These are phyloP conservation scores for Zaprionus gabonicus DNA, from an alignment of 1,140 invertebrate species.

Conservation along the genomic window DNA sequence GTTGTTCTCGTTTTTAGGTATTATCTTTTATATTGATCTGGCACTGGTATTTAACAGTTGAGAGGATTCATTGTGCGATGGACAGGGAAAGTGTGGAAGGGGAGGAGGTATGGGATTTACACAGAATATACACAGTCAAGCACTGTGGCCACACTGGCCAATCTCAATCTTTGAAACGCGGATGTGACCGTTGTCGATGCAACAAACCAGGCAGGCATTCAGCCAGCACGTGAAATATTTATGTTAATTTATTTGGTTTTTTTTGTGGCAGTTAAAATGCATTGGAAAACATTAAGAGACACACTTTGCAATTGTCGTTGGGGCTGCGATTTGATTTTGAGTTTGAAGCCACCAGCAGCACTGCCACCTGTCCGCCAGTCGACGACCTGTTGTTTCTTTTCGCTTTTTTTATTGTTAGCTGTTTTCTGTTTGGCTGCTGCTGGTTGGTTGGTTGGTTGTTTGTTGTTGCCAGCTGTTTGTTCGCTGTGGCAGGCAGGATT, in stretches of 20 bases:
- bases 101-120: not conserved
- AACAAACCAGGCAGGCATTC: slow-evolving; percentile 46
- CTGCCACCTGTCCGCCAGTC: slow-evolving; percentile 57
- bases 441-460: not conserved
- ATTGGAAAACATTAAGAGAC: slow-evolving; percentile 80
- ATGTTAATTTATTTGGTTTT: slow-evolving; percentile 78
- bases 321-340: slow-evolving; percentile 74
- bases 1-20: slow-evolving; percentile 22
- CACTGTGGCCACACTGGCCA: slow-evolving; percentile 43
- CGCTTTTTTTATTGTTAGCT: slow-evolving; percentile 26
- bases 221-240: slow-evolving; percentile 78
- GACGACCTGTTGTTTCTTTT: slow-evolving; percentile 45
- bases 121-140: slow-evolving; percentile 28
- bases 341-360: slow-evolving; percentile 56
- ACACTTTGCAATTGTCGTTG: slow-evolving; percentile 81
- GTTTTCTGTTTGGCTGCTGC: slow-evolving; percentile 43
- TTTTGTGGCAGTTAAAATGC: slow-evolving; percentile 60
- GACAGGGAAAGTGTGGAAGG: slow-evolving; percentile 13
- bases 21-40: slow-evolving; percentile 29
- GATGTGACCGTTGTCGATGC: slow-evolving; percentile 60
- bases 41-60: slow-evolving; percentile 24
- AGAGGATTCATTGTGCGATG: slow-evolving; percentile 31
- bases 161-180: slow-evolving; percentile 70
- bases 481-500: slow-evolving; percentile 68
- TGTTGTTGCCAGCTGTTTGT: slow-evolving; percentile 37